Base-by-base conservation (phyloP, 2,113 vertebrate genomes). In the Leptocoma aspasia region DNA sequence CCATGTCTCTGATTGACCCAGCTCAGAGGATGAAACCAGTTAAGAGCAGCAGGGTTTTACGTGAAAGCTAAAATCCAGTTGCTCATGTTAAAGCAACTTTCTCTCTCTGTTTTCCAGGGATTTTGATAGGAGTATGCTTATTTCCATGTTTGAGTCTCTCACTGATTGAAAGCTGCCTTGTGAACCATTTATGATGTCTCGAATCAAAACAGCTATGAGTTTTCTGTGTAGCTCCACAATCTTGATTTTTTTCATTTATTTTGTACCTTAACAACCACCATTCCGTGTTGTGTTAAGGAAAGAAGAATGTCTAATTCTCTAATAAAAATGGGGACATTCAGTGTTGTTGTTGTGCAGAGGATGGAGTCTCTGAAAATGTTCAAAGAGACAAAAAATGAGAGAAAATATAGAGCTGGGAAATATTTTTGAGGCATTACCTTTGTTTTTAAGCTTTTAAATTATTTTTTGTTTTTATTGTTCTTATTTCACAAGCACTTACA, bases 401-500 rank as follows among this genome's bases (percentile, higher is more conserved):
- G 35, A 49, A 92, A 76, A 91, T 79, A n/a, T 9, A 79, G 42
- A 82, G 39, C 30, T 92, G 17, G 57, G 94, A 80, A 95, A 70
- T 76, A 86, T 49, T 91, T 87, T 93, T 50, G 37, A 77, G 72
- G 53, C 6, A 3, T 54, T 53, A 5, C 7, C 2, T 68, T 41
- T 41, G 14, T n/a, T 56, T 49, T 42, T 70, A 70, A 33, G 47
- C 21, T 57, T 19, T n/a, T 35, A 19, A 8, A 19, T 28, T 20
- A 28, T 54, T 78, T 47, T 54, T 57, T 49, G 41, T 42, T 27
- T 12, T 52, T 63, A 21, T 42, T 49, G 47, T 61, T 78, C 26
- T 42, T 65, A 63, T 92, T 96, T 92, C 59, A 89, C 82, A 93
- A 94, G 14, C 45, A n/a, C 30, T 75, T 90, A 59, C 11, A 82